Evolutionary conservation across 2,888 invertebrate genomes (phyloP), one percentile per base, ranked within the genome.

Genomic region (Nasonia oneida): DNA sequence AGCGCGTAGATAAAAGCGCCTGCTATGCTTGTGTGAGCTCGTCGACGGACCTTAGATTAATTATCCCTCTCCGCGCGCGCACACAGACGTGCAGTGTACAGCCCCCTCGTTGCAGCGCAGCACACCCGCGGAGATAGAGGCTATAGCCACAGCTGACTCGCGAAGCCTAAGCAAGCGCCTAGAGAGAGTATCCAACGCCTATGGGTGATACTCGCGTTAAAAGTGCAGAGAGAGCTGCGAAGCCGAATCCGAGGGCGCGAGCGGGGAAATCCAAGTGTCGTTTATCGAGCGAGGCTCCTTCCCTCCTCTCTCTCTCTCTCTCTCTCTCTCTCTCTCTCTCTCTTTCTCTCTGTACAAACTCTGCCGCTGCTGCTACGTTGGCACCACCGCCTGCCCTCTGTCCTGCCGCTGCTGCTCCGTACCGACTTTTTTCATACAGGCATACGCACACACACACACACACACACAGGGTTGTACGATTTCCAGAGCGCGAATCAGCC

Each of bases 231-330:
- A 47, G 47, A 29, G 29, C 29, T 29, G 42, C 47, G 73, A 73
- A 73, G 76, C 53, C 77, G 78, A 78, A 53, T 47, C 23, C 39
- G 23, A 23, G 73, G 42, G 64, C 50, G 78, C 78, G 81, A 67
- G 78, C 74, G 85, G 87, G 83, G 73, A 80, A 78, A 79, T 84
- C 88, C 88, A 87, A 88, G 87, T 87, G 88, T 88, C 88, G 88
- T 86, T 88, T 88, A 88, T 88, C 87, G 88, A 88, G 88, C 88
- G 88, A 87, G 81, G 73, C 86, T 78, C 84, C 76, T 81, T 77
- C 84, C 86, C 84, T 82, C 79, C 71, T 74, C 83, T 23, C 23
- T 23, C 23, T 23, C 23, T 23, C 23, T 23, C 23, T 23, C 23
- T 23, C 23, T 23, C 23, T 23, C 23, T 23, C 23, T 23, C 23